These are phyloP conservation scores for Microdon myrmicae DNA, from an alignment of 2,888 invertebrate species.

Conservation along the genomic window DNA sequence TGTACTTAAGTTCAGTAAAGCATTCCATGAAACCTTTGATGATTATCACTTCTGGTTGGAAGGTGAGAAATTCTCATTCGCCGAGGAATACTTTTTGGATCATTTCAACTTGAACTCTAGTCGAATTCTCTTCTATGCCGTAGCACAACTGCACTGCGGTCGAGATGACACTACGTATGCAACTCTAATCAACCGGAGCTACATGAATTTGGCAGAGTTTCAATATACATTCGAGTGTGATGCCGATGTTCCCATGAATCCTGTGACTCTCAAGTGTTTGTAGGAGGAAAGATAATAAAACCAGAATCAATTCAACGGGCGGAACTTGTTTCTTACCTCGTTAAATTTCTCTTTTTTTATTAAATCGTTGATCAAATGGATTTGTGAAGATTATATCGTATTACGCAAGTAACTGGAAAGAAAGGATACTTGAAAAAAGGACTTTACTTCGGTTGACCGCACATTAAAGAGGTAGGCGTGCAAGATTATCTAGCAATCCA, in stretches of 20 bases:
- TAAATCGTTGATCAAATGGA: no score
- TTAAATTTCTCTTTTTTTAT: no score
- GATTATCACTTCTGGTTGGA: constrained; percentile 63
- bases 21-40: constrained; percentile 56
- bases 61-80: constrained; percentile 61
- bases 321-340: no score
- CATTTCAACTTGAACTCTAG: constrained; percentile 58
- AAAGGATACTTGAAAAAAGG: no score
- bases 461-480: no score
- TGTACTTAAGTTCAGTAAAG: constrained; percentile 58
- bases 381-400: no score
- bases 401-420: no score
- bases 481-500: no score
- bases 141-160: constrained; percentile 60
- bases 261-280: constrained; percentile 59
- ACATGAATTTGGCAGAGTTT: constrained; percentile 61
- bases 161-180: constrained; percentile 57
- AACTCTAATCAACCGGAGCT: constrained; percentile 59
- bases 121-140: constrained; percentile 61
- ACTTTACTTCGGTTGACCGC: no score
- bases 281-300: constrained; percentile 36
- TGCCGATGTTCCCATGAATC: constrained; percentile 59
- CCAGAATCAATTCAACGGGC: no score
- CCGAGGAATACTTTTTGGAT: constrained; percentile 60
- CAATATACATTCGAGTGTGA: constrained; percentile 60